Evolutionary conservation across 1,140 invertebrate genomes (phyloP), one percentile per base, ranked within the genome.

Genomic region (Drosophila setifemur): DNA sequence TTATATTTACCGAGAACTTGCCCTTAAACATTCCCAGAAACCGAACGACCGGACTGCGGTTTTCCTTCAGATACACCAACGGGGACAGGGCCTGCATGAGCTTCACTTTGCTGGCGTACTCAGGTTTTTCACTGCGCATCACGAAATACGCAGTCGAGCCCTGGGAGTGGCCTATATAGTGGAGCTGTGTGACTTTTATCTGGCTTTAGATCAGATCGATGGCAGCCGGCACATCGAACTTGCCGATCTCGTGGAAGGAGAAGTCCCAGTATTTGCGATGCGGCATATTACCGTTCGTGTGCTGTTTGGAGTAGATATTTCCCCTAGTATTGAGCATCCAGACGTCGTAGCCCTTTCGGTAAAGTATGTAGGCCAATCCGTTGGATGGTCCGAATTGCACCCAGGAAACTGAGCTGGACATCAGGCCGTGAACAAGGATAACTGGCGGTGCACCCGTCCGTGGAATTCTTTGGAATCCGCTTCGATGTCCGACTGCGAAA

Each of bases 311-410:
- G 75, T 94, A 94, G 1, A 90, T 90, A 66, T 93, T 95, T 2
- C 95, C 95, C 37, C 95, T 90, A 2, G 92, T 92, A 75, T 96
- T 96, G 0, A 93, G 93, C 77, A 96, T 70, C 95, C 95, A 96
- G 0, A 95, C 94, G 67, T 95, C 94, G 53, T 92, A 95, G 2
- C 94, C 94, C 14, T 88, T 87, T 47, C 96, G 94, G 1, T 93
- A 94, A 35, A 96, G 89, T 9, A 93, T 90, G 67, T 93, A 94
- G 2, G 91, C 91, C 40, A 92, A 60, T 11, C 90, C 90, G 28
- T 91, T 89, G 23, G 91, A 72, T 0, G 93, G 93, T 6, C 92
- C 91, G 63, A 92, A 91, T 16, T 92, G 79, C 11, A 94, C 89
- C 89, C 91, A 95, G 67, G 92, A 91, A 0, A 91, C 91, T 2